Base-by-base conservation (phyloP, 2,113 vertebrate species). In the Apodemus speciosus region DNA sequence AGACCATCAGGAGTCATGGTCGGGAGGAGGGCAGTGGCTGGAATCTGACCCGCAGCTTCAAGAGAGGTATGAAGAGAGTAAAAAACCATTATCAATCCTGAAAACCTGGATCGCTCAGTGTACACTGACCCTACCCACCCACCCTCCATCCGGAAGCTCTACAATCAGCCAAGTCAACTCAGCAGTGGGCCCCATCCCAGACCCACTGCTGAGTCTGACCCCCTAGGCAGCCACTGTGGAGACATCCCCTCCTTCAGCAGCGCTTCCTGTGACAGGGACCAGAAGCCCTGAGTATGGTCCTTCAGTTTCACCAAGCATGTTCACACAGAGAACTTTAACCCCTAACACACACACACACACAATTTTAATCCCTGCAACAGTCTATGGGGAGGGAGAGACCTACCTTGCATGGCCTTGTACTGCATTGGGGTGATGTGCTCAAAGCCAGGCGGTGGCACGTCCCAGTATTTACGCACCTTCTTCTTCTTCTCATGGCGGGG, bases 371-470 rank as follows among this genome's bases (percentile, higher is more conserved):
- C 14, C 27, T 4, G 10, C 35, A 38, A 46, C 14, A 43, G 58
- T 11, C 38, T 7, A 3, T 38, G 0, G 1, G 1, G 21, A 23
- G n/a, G 4, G 38, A 15, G 3, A 27, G 21, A 38, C 95, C 95
- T 95, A 99, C 99, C 99, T 98, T 99, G 99, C 99, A 99, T 99
- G 97, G 99, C 99, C 98, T 99, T 99, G 98, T 99, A 99, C 98
- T 99, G 99, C 98, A 99, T 99, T 80, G 99, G 99, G 23, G 99
- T 99, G 97, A 99, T 99, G 98, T 99, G 99, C 93, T 99, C 99
- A 43, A 99, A 99, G 51, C 99, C 99, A 0, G 98, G 99, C 0
- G 99, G 99, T 0, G 99, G 99, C 30, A 99, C 98, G 92, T 99
- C 99, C 99, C 99, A 99, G 95, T 99, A 99, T 97, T 99, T 99